These are phyloP conservation scores for Centropus unirufus DNA, from an alignment of 2,113 vertebrate genomes.

Conservation along the genomic window DNA sequence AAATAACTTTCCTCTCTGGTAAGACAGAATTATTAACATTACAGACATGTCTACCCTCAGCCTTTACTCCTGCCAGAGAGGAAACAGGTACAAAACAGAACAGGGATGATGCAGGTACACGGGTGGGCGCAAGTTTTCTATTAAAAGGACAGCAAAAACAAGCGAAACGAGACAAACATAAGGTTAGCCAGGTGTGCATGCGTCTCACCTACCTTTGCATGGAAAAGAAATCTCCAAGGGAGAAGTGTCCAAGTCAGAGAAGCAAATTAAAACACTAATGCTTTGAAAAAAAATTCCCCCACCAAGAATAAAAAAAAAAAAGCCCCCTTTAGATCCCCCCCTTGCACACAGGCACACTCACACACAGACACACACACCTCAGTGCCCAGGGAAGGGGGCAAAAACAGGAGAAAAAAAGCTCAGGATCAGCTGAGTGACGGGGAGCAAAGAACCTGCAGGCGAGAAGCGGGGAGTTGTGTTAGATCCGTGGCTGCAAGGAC, in stretches of 20 bases:
- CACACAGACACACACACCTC: constrained; percentile 34
- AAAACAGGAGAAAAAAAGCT: constrained; percentile 35
- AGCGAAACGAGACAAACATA: not conserved
- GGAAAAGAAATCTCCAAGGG: constrained; percentile 70
- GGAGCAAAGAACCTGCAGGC: constrained; percentile 66
- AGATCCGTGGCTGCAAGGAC: constrained; percentile 65
- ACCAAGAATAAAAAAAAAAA: not conserved
- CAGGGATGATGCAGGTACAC: constrained; percentile 18
- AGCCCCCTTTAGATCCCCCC: not conserved
- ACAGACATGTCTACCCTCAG: constrained; percentile 52
- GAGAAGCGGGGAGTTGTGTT: constrained; percentile 59
- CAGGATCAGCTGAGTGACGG: constrained; percentile 72
- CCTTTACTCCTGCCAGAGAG: constrained; percentile 23
- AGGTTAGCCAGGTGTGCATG: constrained; percentile 51
- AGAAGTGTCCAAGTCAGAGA: constrained; percentile 67
- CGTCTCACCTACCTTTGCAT: constrained; percentile 74
- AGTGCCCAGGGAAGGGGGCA: not conserved
- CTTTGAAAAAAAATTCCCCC: constrained; percentile 36
- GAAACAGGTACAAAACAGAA: constrained; percentile 55
- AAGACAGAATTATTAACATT: constrained; percentile 9
- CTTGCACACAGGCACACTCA: constrained; percentile 19
- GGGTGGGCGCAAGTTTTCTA: constrained; percentile 14
- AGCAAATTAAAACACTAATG: constrained; percentile 60
- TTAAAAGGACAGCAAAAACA: constrained; percentile 31
- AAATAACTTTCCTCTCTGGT: constrained; percentile 50